These are phyloP conservation scores for Limnephilus marmoratus DNA, from an alignment of 2,888 invertebrate genomes.

Conservation along the genomic window DNA sequence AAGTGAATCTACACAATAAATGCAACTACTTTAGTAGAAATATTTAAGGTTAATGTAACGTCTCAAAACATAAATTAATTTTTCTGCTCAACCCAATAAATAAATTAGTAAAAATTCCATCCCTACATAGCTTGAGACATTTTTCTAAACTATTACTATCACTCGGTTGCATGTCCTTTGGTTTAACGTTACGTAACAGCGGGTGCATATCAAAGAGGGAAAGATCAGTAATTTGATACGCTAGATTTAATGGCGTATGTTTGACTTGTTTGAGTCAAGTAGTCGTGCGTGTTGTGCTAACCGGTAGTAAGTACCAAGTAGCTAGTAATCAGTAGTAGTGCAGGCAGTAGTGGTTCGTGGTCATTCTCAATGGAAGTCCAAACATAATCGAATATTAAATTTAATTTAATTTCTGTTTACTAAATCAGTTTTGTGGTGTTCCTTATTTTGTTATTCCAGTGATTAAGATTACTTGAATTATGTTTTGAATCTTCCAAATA, in stretches of 20 bases:
- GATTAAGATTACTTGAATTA: too few relatives aligned
- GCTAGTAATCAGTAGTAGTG: not conserved
- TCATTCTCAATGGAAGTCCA: too few relatives aligned
- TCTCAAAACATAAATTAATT: not conserved
- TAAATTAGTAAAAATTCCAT: not conserved
- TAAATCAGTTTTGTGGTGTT: too few relatives aligned
- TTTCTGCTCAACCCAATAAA: not conserved
- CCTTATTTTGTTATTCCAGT: too few relatives aligned
- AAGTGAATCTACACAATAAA: too few relatives aligned
- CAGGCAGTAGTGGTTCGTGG: too few relatives aligned
- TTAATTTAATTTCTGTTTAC: too few relatives aligned
- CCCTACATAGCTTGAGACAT: not conserved
- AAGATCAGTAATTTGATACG: not conserved
- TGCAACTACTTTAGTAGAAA: not conserved
- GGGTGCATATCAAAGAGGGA: not conserved
- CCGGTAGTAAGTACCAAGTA: not conserved
- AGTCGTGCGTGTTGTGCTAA: not conserved
- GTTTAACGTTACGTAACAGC: not conserved
- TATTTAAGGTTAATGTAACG: not conserved
- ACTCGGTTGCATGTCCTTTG: not conserved
- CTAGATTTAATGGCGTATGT: not conserved
- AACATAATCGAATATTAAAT: too few relatives aligned
- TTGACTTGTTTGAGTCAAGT: constrained; percentile 2
- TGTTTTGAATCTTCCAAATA: too few relatives aligned
- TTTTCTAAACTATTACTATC: not conserved